phyloP scores from a whole-genome alignment of 1,140 invertebrate species.

The Reticulitermes speratus region DNA sequence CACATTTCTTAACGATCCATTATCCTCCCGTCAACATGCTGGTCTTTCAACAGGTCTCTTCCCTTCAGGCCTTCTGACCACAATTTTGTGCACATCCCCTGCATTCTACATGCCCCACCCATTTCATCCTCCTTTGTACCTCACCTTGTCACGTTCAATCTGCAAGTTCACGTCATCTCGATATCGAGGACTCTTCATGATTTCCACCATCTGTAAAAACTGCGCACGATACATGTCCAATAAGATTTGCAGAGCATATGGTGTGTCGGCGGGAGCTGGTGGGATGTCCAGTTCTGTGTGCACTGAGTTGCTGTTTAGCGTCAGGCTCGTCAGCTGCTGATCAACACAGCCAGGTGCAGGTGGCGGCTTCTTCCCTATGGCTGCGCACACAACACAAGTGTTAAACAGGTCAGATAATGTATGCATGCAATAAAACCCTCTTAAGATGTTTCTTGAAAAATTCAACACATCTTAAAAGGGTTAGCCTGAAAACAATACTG shows the following conservation, averaged over 20 bases:
- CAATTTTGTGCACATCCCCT: no score
- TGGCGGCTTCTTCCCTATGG: constrained; percentile 65
- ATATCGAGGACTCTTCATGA: constrained; percentile 78
- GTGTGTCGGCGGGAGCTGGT: constrained; percentile 69
- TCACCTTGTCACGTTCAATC: constrained; percentile 76
- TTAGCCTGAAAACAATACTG: no score
- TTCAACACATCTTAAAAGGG: no score
- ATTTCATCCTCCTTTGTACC: background rate
- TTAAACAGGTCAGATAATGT: background rate
- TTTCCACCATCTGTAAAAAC: constrained; percentile 76
- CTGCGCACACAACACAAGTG: constrained; percentile 40
- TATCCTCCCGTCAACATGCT: no score
- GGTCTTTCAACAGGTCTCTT: no score
- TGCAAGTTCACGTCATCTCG: constrained; percentile 69
- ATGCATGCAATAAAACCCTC: no score
- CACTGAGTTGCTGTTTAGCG: constrained; percentile 58
- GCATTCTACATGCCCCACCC: no score
- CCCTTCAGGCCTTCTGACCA: no score
- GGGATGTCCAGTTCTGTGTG: constrained; percentile 82
- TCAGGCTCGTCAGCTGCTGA: constrained; percentile 78
- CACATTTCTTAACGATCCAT: no score
- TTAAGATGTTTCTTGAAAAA: no score
- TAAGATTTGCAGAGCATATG: constrained; percentile 82
- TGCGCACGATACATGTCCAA: constrained; percentile 81
- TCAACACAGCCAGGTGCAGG: constrained; percentile 87